These are phyloP conservation scores for Hemiprocne comata DNA, from an alignment of 2,113 vertebrate genomes.

Conservation along the genomic window DNA sequence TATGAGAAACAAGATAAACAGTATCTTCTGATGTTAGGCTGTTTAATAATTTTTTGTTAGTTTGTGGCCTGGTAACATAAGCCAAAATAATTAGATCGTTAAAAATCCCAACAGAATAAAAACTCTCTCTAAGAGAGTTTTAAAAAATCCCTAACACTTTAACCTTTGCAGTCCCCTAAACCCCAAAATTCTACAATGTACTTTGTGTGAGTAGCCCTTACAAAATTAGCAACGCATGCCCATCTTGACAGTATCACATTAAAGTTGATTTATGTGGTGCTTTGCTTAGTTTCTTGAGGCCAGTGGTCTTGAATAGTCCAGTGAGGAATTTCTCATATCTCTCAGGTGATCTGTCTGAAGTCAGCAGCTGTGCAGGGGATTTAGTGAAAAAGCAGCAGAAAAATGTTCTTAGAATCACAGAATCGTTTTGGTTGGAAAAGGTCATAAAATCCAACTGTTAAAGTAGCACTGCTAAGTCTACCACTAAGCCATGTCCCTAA, in stretches of 20 bases:
- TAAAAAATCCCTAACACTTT: background rate
- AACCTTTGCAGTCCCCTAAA: background rate
- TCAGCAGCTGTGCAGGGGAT: background rate
- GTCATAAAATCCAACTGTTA: too few species aligned
- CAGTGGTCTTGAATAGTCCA: background rate
- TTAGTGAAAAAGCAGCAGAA: background rate
- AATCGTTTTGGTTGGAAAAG: too few species aligned
- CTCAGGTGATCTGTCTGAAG: background rate
- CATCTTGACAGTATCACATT: background rate
- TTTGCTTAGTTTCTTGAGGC: background rate
- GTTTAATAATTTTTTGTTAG: background rate
- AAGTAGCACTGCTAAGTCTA: too few species aligned
- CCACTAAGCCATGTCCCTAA: too few species aligned
- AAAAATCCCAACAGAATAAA: slow-evolving; percentile 6
- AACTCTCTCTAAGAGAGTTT: background rate
- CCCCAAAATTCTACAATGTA: background rate
- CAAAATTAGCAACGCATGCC: background rate
- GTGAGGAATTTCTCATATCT: background rate
- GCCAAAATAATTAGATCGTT: background rate
- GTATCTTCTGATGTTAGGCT: background rate
- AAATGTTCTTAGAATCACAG: background rate
- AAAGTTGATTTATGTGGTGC: background rate
- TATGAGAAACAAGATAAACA: background rate
- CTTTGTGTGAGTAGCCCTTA: background rate
- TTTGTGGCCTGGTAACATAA: background rate